phyloP scores from a whole-genome alignment of 2,888 invertebrate genomes.

The Pterostichus madidus region DNA sequence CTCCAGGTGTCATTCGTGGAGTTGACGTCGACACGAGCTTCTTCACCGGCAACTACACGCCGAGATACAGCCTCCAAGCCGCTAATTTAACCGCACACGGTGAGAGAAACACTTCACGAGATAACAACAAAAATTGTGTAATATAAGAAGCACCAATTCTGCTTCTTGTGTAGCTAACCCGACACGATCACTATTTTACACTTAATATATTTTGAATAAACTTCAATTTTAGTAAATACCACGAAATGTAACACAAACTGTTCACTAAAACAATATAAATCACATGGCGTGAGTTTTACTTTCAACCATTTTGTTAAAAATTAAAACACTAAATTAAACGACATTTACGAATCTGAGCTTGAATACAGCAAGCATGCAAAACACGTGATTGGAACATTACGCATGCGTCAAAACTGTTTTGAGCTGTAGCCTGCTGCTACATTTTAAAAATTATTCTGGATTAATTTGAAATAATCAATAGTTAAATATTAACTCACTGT shows the following conservation, averaged over 20 bases:
- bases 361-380: too few species aligned
- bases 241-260: too few species aligned
- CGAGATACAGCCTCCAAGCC: constrained; percentile 82
- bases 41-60: constrained; percentile 83
- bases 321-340: constrained; percentile 14
- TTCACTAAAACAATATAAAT: too few species aligned
- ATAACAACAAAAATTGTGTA: too few species aligned
- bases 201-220: neutral
- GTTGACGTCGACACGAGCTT: constrained; percentile 81
- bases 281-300: neutral
- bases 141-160: too few species aligned
- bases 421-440: too few species aligned
- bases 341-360: constrained; percentile 45
- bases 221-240: neutral
- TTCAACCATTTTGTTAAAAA: constrained; percentile 67
- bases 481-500: too few species aligned
- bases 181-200: neutral
- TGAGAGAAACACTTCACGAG: constrained; percentile 70
- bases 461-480: neutral
- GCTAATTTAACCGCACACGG: constrained; percentile 79
- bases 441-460: neutral
- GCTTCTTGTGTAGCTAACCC: too few species aligned
- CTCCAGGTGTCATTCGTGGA: constrained; percentile 80
- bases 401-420: neutral
- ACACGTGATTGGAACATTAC: neutral